Evolutionary conservation across 2,888 invertebrate species (phyloP).

Genomic region (Cephus pygmeus): DNA sequence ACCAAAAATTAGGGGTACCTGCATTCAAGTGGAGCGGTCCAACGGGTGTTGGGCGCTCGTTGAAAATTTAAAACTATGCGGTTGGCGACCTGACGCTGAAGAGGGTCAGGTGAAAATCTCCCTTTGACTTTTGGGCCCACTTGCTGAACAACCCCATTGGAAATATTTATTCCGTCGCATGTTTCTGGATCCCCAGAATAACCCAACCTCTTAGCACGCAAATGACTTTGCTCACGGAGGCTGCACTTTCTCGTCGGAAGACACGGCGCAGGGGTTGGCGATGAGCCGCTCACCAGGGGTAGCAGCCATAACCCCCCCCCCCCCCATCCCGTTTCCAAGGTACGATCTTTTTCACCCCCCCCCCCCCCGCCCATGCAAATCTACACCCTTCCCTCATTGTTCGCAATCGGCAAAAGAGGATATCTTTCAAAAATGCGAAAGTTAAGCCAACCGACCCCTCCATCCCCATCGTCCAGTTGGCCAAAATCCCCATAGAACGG

Average conservation of each 20-base stretch:
- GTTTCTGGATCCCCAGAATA: constrained; percentile 24
- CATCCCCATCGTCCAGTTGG: background rate
- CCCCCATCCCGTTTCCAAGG: constrained; percentile 8
- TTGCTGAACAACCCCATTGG: constrained; percentile 15
- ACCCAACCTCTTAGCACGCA: constrained; percentile 27
- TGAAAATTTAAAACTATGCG: constrained; percentile 3
- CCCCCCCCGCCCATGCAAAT: constrained; percentile 30
- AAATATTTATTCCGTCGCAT: constrained; percentile 2
- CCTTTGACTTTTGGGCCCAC: constrained; percentile 19
- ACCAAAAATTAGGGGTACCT: background rate
- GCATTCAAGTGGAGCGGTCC: background rate
- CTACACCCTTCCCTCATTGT: constrained; percentile 26
- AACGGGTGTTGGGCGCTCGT: background rate
- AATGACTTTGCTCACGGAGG: background rate
- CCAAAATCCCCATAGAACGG: background rate
- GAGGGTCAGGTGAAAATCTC: constrained; percentile 45
- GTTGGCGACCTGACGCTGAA: constrained; percentile 18
- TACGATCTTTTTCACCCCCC: constrained; percentile 30
- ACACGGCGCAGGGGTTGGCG: background rate
- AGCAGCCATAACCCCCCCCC: background rate
- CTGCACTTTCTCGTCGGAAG: background rate
- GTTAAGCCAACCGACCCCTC: constrained; percentile 32
- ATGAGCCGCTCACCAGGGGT: background rate
- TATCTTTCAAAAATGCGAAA: constrained; percentile 38
- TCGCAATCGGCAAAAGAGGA: constrained; percentile 23